Evolutionary conservation across 1,140 invertebrate species (phyloP).

Genomic region (Zelostemma sp.): DNA sequence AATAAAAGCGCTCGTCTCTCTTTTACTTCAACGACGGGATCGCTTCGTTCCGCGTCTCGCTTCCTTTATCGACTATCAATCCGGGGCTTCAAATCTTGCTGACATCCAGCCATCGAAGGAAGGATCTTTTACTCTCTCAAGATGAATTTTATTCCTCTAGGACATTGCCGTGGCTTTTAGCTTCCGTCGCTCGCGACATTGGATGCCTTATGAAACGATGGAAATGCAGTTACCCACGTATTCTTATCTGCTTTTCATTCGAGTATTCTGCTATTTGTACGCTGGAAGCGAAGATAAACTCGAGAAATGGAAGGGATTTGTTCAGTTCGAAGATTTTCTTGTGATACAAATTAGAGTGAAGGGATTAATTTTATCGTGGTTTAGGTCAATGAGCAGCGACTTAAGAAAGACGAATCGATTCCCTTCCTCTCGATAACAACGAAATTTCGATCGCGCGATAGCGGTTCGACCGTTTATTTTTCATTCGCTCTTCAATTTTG

Average conservation of each 20-base stretch:
- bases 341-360: background rate
- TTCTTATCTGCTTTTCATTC: background rate
- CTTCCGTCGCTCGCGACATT: conserved; percentile 18
- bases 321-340: background rate
- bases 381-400: conserved; percentile 4
- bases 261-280: background rate
- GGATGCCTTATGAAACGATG: conserved; percentile 20
- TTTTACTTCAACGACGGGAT: conserved; percentile 12
- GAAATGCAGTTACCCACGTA: background rate
- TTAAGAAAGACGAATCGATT: conserved; percentile 41
- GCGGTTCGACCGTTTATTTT: conserved; percentile 21
- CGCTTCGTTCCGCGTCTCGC: conserved; percentile 15
- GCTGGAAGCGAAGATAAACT: background rate
- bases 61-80: conserved; percentile 57
- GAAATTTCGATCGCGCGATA: conserved; percentile 42
- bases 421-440: conserved; percentile 31
- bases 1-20: conserved; percentile 35
- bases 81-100: conserved; percentile 45
- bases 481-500: background rate
- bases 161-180: conserved; percentile 24
- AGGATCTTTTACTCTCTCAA: conserved; percentile 25
- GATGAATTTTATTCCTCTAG: conserved; percentile 18
- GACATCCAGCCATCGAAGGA: conserved; percentile 34
- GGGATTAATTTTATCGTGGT: conserved; percentile 4
- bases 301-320: background rate